phyloP scores from a whole-genome alignment of 2,113 vertebrate species.

The Eptesicus fuscus region DNA sequence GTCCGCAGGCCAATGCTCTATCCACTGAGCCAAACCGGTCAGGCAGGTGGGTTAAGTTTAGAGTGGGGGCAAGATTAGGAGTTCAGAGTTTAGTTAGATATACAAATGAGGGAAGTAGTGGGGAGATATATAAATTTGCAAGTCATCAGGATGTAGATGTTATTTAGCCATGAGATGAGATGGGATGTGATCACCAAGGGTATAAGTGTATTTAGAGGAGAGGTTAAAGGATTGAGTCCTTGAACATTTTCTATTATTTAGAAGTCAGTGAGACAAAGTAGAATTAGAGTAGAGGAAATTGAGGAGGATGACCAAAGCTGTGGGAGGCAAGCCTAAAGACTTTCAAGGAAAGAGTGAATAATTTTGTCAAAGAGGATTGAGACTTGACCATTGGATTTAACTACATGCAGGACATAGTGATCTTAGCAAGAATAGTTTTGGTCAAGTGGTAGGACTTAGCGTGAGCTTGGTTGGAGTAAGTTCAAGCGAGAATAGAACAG shows the following conservation, averaged over 20 bases:
- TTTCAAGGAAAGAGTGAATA: background rate
- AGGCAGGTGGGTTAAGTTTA: background rate
- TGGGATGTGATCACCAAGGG: background rate
- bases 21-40: too few relatives aligned
- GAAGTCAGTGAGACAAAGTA: background rate
- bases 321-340: background rate
- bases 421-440: background rate
- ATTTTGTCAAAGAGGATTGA: background rate
- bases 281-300: constrained; percentile 1
- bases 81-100: background rate
- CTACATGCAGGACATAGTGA: background rate
- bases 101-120: background rate
- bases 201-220: background rate
- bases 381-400: background rate
- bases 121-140: background rate
- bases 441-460: background rate
- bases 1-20: too few relatives aligned
- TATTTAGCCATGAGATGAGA: background rate
- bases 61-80: background rate
- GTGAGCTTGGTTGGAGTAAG: background rate
- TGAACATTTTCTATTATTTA: background rate
- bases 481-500: background rate
- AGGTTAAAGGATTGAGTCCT: background rate
- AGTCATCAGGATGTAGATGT: background rate
- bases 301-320: background rate